These are phyloP conservation scores for Chrysopilus asiliformis DNA, from an alignment of 2,888 invertebrate species.

Conservation along the genomic window DNA sequence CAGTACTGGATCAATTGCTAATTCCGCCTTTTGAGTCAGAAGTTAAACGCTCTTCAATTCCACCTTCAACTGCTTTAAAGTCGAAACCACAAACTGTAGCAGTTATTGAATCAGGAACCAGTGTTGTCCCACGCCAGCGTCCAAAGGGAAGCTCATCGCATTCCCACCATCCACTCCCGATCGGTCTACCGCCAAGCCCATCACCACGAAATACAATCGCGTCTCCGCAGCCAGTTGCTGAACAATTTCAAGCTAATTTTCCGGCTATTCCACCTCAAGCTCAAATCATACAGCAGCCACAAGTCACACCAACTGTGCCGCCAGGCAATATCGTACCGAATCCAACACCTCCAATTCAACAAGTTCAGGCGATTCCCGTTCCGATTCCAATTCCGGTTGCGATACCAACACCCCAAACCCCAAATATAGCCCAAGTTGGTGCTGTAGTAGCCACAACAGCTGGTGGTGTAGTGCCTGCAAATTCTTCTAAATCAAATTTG, in stretches of 20 bases:
- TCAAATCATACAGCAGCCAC: slow-evolving; percentile 18
- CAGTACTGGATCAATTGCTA: slow-evolving; percentile 49
- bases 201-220: slow-evolving; percentile 35
- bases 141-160: slow-evolving; percentile 49
- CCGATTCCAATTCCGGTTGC: slow-evolving; percentile 8
- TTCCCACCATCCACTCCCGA: slow-evolving; percentile 37
- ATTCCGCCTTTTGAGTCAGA: slow-evolving; percentile 59
- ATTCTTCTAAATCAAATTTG: slow-evolving; percentile 26
- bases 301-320: slow-evolving; percentile 16
- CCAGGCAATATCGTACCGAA: slow-evolving; percentile 7
- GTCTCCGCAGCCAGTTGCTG: slow-evolving; percentile 33
- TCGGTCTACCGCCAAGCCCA: slow-evolving; percentile 43
- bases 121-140: slow-evolving; percentile 68
- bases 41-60: slow-evolving; percentile 38
- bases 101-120: slow-evolving; percentile 52
- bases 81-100: slow-evolving; percentile 36
- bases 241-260: slow-evolving; percentile 35
- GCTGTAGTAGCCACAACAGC: not conserved
- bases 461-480: slow-evolving; percentile 6
- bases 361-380: slow-evolving; percentile 1
- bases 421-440: not conserved
- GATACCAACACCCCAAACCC: not conserved
- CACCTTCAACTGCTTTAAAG: slow-evolving; percentile 25
- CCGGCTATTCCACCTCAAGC: slow-evolving; percentile 24
- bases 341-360: slow-evolving; percentile 12